Evolutionary conservation across 2,888 invertebrate genomes (phyloP), one percentile per base, ranked within the genome.

Genomic region (Pterobdella sp.): DNA sequence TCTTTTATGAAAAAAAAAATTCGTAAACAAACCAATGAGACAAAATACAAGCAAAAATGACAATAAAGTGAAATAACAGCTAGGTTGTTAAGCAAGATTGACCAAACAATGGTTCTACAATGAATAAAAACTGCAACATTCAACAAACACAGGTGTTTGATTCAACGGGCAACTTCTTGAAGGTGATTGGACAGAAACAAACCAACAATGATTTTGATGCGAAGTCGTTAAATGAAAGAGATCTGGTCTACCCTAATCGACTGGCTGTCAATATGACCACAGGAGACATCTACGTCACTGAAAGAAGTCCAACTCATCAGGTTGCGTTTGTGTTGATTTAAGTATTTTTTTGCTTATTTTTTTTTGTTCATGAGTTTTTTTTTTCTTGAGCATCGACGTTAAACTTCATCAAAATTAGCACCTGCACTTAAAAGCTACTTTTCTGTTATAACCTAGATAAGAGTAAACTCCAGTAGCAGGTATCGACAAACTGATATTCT

Each of bases 281-380:
- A 0, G 97, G 98, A 14, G 97, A 98, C 81, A 97, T 98, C 65
- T 95, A 98, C 78, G 98, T 98, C 2, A 98, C 98, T 0, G 98
- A 98, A 84, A 88, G 98, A 74, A 86, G 86, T 74, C 98, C 98
- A 10, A 98, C 98, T 1, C 98, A 98, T 86, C 98, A 98, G 85
- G 71, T 71, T 22, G 2, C n/a, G n/a, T n/a, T n/a, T n/a, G n/a
- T n/a, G n/a, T n/a, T n/a, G n/a, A n/a, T n/a, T n/a, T n/a, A n/a
- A n/a, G n/a, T n/a, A n/a, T 42, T 7, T 18, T 42, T 7, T 18
- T 42, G 18, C 42, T 42, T 42, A 7, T 42, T 42, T 42, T 7
- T 18, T 42, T 7, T 18, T 42, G 42, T 18, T 42, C 10, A 7
- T 42, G 42, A 7, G 42, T 42, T 42, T 7, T 42, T 42, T 42